Conservation (phyloP, 1,140 invertebrate species). For the Arctopsyche grandis region DNA sequence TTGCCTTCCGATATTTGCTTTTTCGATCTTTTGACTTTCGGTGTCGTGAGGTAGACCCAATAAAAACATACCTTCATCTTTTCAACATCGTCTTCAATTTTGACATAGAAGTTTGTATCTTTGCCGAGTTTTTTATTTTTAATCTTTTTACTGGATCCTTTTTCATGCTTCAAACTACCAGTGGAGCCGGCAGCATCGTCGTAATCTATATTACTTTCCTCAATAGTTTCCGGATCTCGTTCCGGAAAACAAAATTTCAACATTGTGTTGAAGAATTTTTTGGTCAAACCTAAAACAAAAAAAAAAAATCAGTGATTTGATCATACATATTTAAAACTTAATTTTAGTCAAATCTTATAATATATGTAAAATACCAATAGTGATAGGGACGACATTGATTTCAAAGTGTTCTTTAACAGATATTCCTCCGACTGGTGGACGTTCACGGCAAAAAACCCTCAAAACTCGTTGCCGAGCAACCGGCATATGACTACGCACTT, state of each 20-base stretch:
- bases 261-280: conserved; percentile 98
- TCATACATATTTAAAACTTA: neutral
- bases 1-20: too few relatives aligned
- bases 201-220: conserved; percentile 72
- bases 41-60: too few relatives aligned
- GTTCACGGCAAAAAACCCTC: conserved; percentile 89
- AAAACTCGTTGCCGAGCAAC: conserved; percentile 87
- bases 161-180: conserved; percentile 52
- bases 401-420: conserved; percentile 99
- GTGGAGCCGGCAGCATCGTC: conserved; percentile 60
- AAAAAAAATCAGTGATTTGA: neutral
- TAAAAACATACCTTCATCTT: conserved; percentile 92
- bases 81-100: conserved; percentile 94
- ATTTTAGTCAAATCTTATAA: neutral
- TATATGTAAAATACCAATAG: conserved; percentile 87
- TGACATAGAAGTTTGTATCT: conserved; percentile 90
- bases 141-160: conserved; percentile 64
- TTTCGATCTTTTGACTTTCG: too few relatives aligned
- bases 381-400: conserved; percentile 93
- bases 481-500: conserved; percentile 89
- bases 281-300: conserved; percentile 81
- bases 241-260: conserved; percentile 99
- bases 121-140: conserved; percentile 71
- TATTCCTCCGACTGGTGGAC: conserved; percentile 95
- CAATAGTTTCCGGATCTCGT: conserved; percentile 85